Conservation (phyloP, 2,888 invertebrate species). For the Drosophila aldrichi region DNA sequence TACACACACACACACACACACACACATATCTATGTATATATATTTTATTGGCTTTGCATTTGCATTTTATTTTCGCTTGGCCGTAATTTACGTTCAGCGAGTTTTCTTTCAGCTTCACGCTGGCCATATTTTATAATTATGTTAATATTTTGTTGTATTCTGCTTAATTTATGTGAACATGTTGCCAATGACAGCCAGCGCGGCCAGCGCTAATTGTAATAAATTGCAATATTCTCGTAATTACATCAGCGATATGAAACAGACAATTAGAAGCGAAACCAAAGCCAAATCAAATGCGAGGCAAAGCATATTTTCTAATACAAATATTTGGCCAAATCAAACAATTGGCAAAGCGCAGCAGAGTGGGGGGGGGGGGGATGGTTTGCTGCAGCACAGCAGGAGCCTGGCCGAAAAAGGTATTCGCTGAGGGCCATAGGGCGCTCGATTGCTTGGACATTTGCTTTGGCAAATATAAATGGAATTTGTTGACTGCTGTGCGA, state of each 20-base stretch:
- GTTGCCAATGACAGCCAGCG: conserved; percentile 48
- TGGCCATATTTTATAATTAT: conserved; percentile 61
- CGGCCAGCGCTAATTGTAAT: conserved; percentile 33
- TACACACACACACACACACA: conserved; percentile 32
- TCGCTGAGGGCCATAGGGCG: not conserved
- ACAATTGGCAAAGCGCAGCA: not conserved
- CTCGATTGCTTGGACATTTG: not conserved
- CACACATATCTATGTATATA: conserved; percentile 12
- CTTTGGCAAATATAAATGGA: not conserved
- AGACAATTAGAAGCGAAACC: conserved; percentile 20
- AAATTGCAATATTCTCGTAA: conserved; percentile 44
- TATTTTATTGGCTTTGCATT: conserved; percentile 63
- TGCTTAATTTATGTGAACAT: conserved; percentile 64
- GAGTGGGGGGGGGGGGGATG: no score
- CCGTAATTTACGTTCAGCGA: conserved; percentile 32
- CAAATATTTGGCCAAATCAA: not conserved
- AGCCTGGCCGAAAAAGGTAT: not conserved
- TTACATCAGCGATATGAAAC: conserved; percentile 16
- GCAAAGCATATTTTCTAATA: not conserved
- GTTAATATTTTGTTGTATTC: conserved; percentile 71
- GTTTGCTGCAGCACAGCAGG: not conserved
- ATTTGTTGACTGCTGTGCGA: not conserved
- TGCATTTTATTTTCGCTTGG: conserved; percentile 53
- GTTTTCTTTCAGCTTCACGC: conserved; percentile 12
- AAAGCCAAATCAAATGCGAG: no score